phyloP scores from a whole-genome alignment of 2,888 invertebrate genomes.

The Heliconius hortense region DNA sequence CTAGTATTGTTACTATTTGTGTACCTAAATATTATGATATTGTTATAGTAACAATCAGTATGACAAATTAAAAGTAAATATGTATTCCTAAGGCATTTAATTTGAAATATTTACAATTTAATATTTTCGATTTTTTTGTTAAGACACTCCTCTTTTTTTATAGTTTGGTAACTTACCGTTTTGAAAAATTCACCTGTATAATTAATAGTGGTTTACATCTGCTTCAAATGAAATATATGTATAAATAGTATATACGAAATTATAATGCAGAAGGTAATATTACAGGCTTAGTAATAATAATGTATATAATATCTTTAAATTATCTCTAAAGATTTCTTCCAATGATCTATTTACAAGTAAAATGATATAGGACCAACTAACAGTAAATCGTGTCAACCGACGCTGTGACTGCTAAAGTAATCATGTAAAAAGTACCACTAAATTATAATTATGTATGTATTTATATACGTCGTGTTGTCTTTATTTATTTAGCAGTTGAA shows the following conservation, averaged over 20 bases:
- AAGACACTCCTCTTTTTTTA: not conserved
- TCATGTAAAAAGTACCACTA: slow-evolving; percentile 63
- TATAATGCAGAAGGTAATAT: not conserved
- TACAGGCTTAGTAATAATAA: not conserved
- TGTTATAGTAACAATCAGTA: slow-evolving; percentile 1
- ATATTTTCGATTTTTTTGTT: not conserved
- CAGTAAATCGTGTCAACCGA: slow-evolving; percentile 5
- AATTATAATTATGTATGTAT: slow-evolving; percentile 71
- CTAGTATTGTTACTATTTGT: not conserved
- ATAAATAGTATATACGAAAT: not conserved
- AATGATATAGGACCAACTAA: slow-evolving; percentile 9
- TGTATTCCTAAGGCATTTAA: not conserved
- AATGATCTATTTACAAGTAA: slow-evolving; percentile 11
- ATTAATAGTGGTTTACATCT: not conserved
- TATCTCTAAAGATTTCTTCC: not conserved
- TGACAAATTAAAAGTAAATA: not conserved
- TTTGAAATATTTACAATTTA: too few relatives aligned
- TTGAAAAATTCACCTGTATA: not conserved
- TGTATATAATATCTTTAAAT: slow-evolving; percentile 9
- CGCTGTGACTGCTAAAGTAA: slow-evolving; percentile 34
- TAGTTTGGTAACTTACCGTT: not conserved
- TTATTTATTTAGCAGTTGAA: slow-evolving; percentile 46
- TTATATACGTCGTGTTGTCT: slow-evolving; percentile 57
- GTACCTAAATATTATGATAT: slow-evolving; percentile 1
- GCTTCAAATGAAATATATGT: slow-evolving; percentile 12